Base-by-base conservation (phyloP, 2,797 vertebrate genomes). In the Rhinichthys osculus region DNA sequence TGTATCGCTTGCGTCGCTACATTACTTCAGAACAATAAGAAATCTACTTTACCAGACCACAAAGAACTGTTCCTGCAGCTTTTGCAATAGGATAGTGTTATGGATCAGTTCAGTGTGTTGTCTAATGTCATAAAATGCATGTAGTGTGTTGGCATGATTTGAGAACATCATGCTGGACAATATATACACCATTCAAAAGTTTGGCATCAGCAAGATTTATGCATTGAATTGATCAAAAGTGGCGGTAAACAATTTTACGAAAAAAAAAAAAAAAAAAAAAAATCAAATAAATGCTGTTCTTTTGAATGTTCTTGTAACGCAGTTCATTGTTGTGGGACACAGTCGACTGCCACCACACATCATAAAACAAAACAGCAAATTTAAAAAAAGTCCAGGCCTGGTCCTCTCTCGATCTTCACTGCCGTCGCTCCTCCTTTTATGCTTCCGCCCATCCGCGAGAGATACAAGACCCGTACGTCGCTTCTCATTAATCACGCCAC, bases 1-100 rank as follows among this genome's bases (percentile, higher is more conserved):
- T 69, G 30, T 77, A 19, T 62, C 42, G 82, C 82, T 76, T 52
- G 81, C 40, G 42, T 50, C 35, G 14, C 42, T 54, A 69, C 82
- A 77, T 67, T 69, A 77, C 82, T 66, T 54, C 44, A 67, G 47
- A 77, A 84, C 62, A 84, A 84, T 84, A 54, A 84, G 42, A 52
- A 84, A 66, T 67, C 21, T 66, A 27, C 21, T 74, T 83, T 67
- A 76, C 13, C 23, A 76, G 42, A 67, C 72, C 44, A 0, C 72
- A 30, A 67, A 67, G 33, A 84, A 67, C 67, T 66, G 33, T 40
- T 2, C 59, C 59, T 69, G 44, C 33, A 84, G 72, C 72, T 54
- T 8, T 77, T 69, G 82, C 44, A 83, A 83, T 13, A 74, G 42
- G 21, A 66, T 74, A 83, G 54, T 62, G 57, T 35, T 74, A 74